These are phyloP conservation scores for Pelodytes ibericus DNA, from an alignment of 2,797 vertebrate genomes.

Conservation along the genomic window DNA sequence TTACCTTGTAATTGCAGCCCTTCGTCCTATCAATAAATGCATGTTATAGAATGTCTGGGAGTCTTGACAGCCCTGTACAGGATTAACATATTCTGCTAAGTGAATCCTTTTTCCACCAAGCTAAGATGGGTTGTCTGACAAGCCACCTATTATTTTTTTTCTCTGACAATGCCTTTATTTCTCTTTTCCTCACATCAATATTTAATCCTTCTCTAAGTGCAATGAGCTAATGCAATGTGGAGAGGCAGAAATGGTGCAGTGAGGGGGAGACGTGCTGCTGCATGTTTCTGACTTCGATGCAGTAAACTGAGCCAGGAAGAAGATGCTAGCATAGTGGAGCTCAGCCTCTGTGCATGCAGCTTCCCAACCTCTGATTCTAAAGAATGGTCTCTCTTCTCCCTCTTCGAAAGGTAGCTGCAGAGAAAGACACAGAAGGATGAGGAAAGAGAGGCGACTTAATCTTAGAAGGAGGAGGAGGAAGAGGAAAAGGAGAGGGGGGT, in stretches of 20 bases:
- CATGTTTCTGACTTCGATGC: conserved; percentile 44
- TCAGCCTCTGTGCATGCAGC: conserved; percentile 57
- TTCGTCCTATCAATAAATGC: too few relatives aligned
- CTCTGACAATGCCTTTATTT: conserved; percentile 54
- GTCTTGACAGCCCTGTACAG: conserved; percentile 39
- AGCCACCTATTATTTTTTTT: conserved; percentile 6
- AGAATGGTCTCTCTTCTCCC: conserved; percentile 51
- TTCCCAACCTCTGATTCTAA: conserved; percentile 31
- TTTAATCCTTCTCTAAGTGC: conserved; percentile 73
- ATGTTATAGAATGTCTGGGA: conserved; percentile 2
- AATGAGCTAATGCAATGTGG: conserved; percentile 59
- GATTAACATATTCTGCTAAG: conserved; percentile 54
- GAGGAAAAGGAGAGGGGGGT: conserved; percentile 85
- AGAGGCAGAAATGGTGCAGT: conserved; percentile 55
- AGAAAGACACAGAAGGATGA: conserved; percentile 85
- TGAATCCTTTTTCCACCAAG: conserved; percentile 44
- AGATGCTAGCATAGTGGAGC: conserved; percentile 55
- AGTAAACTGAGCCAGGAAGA: neutral
- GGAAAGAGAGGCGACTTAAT: conserved; percentile 77
- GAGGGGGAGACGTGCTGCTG: conserved; percentile 60
- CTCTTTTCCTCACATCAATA: conserved; percentile 69
- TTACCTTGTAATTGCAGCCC: too few relatives aligned
- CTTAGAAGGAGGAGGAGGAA: conserved; percentile 87
- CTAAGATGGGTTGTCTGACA: conserved; percentile 49
- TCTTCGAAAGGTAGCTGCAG: conserved; percentile 72